Base-by-base conservation (phyloP, 2,797 vertebrate species). In the Neosilurus mollespiculum region DNA sequence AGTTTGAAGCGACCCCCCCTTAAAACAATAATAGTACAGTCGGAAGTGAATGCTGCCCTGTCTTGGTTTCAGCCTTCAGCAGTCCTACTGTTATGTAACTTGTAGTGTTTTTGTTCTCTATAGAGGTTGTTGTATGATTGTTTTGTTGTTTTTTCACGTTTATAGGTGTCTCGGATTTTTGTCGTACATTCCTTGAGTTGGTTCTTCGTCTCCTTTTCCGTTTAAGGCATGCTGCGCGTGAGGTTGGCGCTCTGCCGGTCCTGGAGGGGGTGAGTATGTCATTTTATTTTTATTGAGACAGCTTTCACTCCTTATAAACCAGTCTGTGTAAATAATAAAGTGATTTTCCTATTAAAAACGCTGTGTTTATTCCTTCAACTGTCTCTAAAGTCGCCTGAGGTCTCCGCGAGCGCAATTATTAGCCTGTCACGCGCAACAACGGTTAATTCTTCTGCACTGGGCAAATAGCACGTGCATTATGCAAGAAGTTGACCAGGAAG, bases 241-340 rank as follows among this genome's bases (percentile, higher is more conserved):
- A 86, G 88, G 81, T 75, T 87, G 43, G 82, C 84, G 1, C 78
- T 89, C 73, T 83, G 66, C 26, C 90, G 76, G 71, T 91, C 89
- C 9, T 89, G 90, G 91, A 91, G 91, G 69, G 91, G 93, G 94
- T 95, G 92, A 37, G 94, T 93, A 67, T 58, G 81, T 69, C 58
- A 6, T 14, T 82, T 84, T 26, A 43, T 43, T 43, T 0, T 43
- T 20, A 65, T 30, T 51, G 2, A 61, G 15, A 20, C 83, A 88
- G 91, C 83, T 34, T 67, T 30, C 16, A 56, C 9, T 61, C 16
- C 54, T n/a, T 51, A 26, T 22, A 61, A 12, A 4, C 59, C 49
- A 6, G 9, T 12, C 8, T 9, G 4, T 20, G 18, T 7, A 22
- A 34, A 22, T 8, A 15, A 59, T 76, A 37, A 6, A 59, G 12